phyloP scores from a whole-genome alignment of 2,113 vertebrate species.

The Mesembrinibis cayennensis region DNA sequence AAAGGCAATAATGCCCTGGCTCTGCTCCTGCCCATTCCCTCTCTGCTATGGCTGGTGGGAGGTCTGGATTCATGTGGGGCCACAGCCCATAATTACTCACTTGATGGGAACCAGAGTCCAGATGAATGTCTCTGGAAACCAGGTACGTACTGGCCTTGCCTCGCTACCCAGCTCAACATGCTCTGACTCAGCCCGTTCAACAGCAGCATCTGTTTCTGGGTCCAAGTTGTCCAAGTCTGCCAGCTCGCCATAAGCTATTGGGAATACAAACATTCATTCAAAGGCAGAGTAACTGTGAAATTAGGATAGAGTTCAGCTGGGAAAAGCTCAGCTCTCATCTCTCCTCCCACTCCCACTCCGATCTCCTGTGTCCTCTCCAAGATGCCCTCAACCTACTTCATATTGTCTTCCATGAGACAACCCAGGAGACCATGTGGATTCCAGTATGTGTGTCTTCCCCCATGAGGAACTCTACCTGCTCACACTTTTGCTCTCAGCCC shows the following conservation, averaged over 20 bases:
- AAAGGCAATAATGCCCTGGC: not conserved
- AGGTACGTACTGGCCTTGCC: not conserved
- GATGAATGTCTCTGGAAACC: conserved; percentile 68
- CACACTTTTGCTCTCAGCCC: not conserved
- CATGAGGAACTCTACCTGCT: not conserved
- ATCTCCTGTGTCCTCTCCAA: not conserved
- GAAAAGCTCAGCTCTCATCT: not conserved
- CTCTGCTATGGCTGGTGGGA: not conserved
- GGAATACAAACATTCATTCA: not conserved
- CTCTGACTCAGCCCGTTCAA: not conserved
- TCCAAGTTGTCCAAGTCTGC: not conserved
- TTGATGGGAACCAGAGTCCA: conserved; percentile 51
- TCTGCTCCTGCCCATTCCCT: not conserved
- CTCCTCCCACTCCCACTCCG: not conserved
- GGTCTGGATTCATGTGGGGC: not conserved
- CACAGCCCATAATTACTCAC: conserved; percentile 10
- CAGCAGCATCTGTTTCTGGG: not conserved
- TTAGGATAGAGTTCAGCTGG: not conserved
- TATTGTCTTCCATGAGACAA: not conserved
- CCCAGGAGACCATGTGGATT: not conserved
- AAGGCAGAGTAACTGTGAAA: not conserved
- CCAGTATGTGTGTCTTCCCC: not conserved
- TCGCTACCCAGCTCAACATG: not conserved
- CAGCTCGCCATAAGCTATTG: not conserved
- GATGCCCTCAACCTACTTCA: not conserved